Base-by-base conservation (phyloP, 1,140 invertebrate genomes). In the Diabrotica undecimpunctata region DNA sequence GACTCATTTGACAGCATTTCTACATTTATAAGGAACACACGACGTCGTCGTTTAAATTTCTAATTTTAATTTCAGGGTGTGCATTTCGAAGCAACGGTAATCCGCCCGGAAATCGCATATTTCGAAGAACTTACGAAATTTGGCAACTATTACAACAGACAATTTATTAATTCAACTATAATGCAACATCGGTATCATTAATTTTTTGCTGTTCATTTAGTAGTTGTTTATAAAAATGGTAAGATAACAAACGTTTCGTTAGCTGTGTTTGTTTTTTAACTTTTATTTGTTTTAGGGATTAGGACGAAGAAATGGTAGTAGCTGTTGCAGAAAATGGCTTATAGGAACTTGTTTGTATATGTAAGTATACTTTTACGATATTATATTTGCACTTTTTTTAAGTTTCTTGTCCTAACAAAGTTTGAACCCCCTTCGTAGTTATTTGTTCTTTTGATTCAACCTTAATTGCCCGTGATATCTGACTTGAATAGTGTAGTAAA, bases 301-400 rank as follows among this genome's bases (percentile, higher is more conserved):
- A 6, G 41, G 8, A n/a, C 3, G 41, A 46, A n/a, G 41, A 46
- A 46, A n/a, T 10, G 41, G 41, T 46, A n/a, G 64, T 41, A 53
- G 25, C n/a, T 65, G 65, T 58, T 65, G 65, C 12, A 51, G 41
- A 38, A 65, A 58, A 60, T 70, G 69, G 51, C 38, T 67, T 6
- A 9, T 55, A 41, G 63, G 66, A 14, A 63, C 66, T 25, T 39
- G 65, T 38, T 55, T 68, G 10, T 70, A 65, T 54, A 59, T 70
- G 69, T 70, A 57, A 65, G 69, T 65, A 61, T 13, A 59, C 5
- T 25, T n/a, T n/a, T n/a, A n/a, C n/a, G n/a, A n/a, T n/a, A n/a
- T n/a, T n/a, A n/a, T n/a, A 4, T 25, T 25, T 25, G 25, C 1
- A 2, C 25, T 25, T 25, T 25, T 25, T 25, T 25, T 25, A 25